Evolutionary conservation across 1,140 invertebrate genomes (phyloP), one percentile per base, ranked within the genome.

Genomic region (Drosophila parvula): DNA sequence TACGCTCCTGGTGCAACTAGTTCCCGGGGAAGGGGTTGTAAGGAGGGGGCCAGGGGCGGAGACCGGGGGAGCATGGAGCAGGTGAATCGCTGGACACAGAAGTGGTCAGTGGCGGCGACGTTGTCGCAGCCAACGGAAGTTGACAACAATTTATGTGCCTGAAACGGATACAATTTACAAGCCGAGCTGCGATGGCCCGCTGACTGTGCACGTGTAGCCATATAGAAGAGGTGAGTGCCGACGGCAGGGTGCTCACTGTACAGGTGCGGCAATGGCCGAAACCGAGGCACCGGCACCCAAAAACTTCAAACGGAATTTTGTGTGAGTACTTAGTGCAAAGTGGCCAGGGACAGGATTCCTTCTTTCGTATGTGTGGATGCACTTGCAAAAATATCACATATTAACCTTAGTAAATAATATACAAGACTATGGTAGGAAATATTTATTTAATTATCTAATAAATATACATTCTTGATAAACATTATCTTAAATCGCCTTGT

Each of bases 121-220:
- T 79, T 84, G 86, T 89, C 85, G 85, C 78, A 85, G 85, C 81
- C 81, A 90, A 81, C 85, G 85, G 85, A 85, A 89, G 85, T 90
- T 89, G 85, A 89, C 85, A 89, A 89, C 85, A 89, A 89, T 89
- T 89, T 89, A 89, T 89, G 85, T 89, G 81, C 85, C 85, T 76
- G 85, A 89, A 89, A 89, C 85, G 85, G 85, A 89, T 89, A 89
- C 85, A 89, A 89, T 89, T 89, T 89, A 89, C 85, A 84, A 90
- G 85, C 74, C 81, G 58, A 67, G 64, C 80, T 63, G 73, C 83
- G 67, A 69, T 74, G 67, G 70, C 60, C 32, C 65, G 30, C 47
- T 69, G 47, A 69, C 65, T 55, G 65, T 53, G 76, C 78, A 88
- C 75, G 83, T 86, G 74, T 65, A 83, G 56, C 75, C 71, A 48